Percentiles rank a stretch among this genome's conserved stretches.
Conservation (phyloP, 2,113 vertebrate genomes). For the Macquaria australasica region DNA sequence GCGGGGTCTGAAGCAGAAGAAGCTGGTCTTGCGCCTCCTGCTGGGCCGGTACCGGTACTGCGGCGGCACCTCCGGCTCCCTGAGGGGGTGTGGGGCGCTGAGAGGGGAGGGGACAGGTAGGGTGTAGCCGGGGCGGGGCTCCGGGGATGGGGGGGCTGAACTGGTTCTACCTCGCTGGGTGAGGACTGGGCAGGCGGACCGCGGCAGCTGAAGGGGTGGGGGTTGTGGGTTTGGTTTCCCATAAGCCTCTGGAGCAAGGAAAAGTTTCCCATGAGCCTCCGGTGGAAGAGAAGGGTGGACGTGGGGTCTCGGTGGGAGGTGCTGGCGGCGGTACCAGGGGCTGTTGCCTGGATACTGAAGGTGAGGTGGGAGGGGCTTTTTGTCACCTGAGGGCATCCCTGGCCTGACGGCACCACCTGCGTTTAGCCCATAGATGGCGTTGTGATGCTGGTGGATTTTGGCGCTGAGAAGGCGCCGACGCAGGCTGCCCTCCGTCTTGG, state of each 20-base stretch:
- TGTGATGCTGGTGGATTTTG: constrained; percentile 80
- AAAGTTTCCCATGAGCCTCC: constrained; percentile 50
- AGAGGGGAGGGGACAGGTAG: background rate
- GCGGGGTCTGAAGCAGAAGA: constrained; percentile 37
- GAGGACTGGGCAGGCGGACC: constrained; percentile 41
- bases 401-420: background rate
- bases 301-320: constrained; percentile 29
- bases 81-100: background rate
- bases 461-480: constrained; percentile 81
- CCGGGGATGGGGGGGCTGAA: constrained; percentile 39
- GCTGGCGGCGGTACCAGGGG: constrained; percentile 55
- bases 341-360: constrained; percentile 48
- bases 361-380: constrained; percentile 47
- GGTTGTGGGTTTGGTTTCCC: constrained; percentile 16
- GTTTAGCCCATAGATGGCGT: constrained; percentile 59
- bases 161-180: constrained; percentile 54
- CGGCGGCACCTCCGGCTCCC: constrained; percentile 39
- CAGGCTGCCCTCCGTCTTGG: constrained; percentile 80
- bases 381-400: background rate
- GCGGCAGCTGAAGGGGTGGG: background rate
- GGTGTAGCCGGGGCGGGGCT: constrained; percentile 55
- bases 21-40: constrained; percentile 11
- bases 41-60: constrained; percentile 67
- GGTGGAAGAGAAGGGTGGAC: constrained; percentile 29
- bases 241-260: constrained; percentile 29